Evolutionary conservation across 2,113 vertebrate genomes (phyloP).

Genomic region (Strigops habroptila): DNA sequence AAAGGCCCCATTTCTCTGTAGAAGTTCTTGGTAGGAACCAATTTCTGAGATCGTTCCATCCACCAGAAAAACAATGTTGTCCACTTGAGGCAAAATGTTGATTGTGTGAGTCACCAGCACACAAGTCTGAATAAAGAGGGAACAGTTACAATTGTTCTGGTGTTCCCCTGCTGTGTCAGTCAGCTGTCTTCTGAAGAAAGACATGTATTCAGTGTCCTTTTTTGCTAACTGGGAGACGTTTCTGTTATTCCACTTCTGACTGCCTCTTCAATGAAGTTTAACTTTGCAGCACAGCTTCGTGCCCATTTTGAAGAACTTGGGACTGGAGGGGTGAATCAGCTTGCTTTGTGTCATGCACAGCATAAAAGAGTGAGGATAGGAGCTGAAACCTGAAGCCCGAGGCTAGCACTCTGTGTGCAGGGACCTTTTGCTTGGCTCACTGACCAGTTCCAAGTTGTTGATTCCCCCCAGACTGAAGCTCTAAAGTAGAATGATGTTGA

Average conservation of each 20-base stretch:
- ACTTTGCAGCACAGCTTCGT: not conserved
- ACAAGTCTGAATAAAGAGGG: conserved; percentile 79
- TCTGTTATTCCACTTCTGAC: not conserved
- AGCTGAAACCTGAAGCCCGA: not conserved
- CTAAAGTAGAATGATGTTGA: not conserved
- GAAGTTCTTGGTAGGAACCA: conserved; percentile 89
- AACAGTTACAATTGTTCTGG: not conserved
- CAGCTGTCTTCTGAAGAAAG: not conserved
- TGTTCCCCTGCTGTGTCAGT: not conserved
- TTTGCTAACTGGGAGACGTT: not conserved
- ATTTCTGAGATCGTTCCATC: conserved; percentile 87
- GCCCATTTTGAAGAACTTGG: not conserved
- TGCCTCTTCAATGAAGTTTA: not conserved
- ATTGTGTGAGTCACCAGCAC: conserved; percentile 89
- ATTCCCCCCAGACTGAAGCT: not conserved
- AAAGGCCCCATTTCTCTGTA: conserved; percentile 83
- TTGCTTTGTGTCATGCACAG: not conserved
- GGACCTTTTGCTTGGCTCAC: not conserved
- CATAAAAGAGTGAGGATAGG: not conserved
- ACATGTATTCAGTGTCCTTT: not conserved
- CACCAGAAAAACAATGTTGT: conserved; percentile 84
- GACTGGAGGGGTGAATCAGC: not conserved
- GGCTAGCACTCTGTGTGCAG: not conserved
- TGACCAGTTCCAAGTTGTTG: not conserved
- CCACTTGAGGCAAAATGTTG: conserved; percentile 86